phyloP scores from a whole-genome alignment of 2,797 vertebrate species.

The Poliocrania exsul region DNA sequence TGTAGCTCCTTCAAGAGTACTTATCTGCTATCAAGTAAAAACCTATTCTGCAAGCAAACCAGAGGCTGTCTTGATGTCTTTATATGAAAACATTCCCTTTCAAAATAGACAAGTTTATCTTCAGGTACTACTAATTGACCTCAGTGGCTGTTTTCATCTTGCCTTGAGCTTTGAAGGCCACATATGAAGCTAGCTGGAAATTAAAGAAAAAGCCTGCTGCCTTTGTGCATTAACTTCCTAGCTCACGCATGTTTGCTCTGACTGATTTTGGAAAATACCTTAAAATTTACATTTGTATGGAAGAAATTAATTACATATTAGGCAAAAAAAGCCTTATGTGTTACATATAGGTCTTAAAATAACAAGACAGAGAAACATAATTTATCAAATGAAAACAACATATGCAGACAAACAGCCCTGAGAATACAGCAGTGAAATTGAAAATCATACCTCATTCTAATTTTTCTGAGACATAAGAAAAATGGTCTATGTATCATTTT shows the following conservation, averaged over 20 bases:
- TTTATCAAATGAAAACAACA: not conserved
- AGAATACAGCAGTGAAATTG: not conserved
- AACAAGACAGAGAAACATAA: not conserved
- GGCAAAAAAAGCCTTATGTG: fast-evolving
- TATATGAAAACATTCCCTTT: not conserved
- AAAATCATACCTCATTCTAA: not conserved
- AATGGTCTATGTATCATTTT: not conserved
- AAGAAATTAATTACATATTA: not conserved
- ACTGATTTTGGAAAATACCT: not conserved
- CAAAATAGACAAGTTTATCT: not conserved
- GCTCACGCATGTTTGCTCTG: not conserved
- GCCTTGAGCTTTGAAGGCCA: not conserved
- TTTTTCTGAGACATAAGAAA: not conserved
- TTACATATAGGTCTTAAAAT: not conserved
- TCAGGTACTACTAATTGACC: not conserved
- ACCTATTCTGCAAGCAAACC: not conserved
- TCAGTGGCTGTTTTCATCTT: not conserved
- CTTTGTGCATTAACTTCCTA: not conserved
- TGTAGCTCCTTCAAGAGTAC: not conserved
- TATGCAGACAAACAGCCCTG: not conserved
- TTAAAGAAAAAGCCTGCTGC: not conserved
- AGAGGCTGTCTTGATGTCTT: not conserved
- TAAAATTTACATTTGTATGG: not conserved
- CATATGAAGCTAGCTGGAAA: not conserved
- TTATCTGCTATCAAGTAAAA: not conserved